Base-by-base conservation (phyloP, 2,888 invertebrate species). In the Saturnia japonica region DNA sequence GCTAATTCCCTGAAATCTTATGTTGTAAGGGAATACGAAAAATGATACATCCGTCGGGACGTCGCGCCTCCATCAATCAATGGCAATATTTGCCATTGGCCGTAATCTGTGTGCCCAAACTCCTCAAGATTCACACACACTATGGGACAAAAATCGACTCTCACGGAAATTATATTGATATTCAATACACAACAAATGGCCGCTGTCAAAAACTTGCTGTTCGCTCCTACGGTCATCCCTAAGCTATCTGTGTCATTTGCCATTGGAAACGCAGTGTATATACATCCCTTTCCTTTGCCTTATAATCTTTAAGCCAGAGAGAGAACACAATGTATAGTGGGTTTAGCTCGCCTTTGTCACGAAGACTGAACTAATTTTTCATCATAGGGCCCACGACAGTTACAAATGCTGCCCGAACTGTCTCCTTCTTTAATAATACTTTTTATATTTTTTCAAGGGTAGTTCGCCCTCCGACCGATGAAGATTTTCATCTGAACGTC, bases 401-500 rank as follows among this genome's bases (percentile, higher is more conserved):
- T 90, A 94, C 94, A 94, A 94, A 94, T 94, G 92, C 86, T 85
- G 86, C 88, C 89, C 92, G 91, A 94, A 94, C 94, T 93, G 94
- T 94, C 94, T 93, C 90, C 89, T 94, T 93, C 94, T 94, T 94
- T 94, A 94, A 94, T 94, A 94, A 94, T 94, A 94, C 93, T 93
- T 94, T 93, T 94, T 92, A 89, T 88, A 85, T 91, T 87, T 87
- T 91, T 91, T 92, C 89, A 92, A 93, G 93, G 93, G 93, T 92
- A 91, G 90, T 87, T 86, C 89, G 85, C 91, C 93, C 93, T 89
- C 88, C 85, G 83, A 78, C 82, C 84, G 88, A 90, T 87, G 86
- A 91, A 91, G 91, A 93, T 93, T 93, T 94, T 89, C 91, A 89
- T 93, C 88, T 84, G 83, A 83, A 84, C 78, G 82, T 81, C 77